Evolutionary conservation across 1,140 invertebrate genomes (phyloP).

Genomic region (Drosophila sproati): DNA sequence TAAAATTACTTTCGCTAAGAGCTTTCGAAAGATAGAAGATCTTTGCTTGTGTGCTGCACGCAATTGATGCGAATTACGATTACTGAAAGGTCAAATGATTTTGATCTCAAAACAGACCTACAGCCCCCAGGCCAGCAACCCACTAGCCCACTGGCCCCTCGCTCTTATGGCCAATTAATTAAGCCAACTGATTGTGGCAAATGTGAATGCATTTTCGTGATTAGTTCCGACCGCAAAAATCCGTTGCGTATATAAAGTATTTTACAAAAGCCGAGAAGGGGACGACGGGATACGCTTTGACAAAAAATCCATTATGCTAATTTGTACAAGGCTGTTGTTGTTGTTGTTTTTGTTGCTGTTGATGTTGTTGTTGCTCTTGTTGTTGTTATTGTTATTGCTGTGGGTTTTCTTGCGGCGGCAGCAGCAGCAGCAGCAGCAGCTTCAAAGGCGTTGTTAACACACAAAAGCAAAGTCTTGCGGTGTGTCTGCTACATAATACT

Average conservation of each 20-base stretch:
- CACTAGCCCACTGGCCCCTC: constrained; percentile 2
- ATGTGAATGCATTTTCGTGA: constrained; percentile 80
- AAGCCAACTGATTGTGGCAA: constrained; percentile 77
- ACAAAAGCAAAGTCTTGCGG: constrained; percentile 70
- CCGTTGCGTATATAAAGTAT: constrained; percentile 40
- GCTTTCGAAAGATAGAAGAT: not conserved
- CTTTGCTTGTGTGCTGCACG: not conserved
- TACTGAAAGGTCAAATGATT: constrained; percentile 53
- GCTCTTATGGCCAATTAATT: constrained; percentile 71
- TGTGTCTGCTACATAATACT: constrained; percentile 57
- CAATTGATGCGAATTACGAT: not conserved
- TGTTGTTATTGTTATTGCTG: constrained; percentile 36
- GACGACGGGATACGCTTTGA: constrained; percentile 57
- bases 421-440: constrained; percentile 43
- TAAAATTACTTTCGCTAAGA: not conserved
- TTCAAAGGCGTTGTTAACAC: constrained; percentile 72
- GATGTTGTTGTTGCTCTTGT: constrained; percentile 14
- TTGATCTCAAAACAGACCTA: constrained; percentile 50
- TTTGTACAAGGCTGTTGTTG: constrained; percentile 62
- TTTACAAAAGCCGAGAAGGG: constrained; percentile 61
- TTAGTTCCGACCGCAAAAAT: constrained; percentile 72
- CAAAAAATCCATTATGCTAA: constrained; percentile 82
- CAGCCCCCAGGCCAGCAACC: constrained; percentile 15
- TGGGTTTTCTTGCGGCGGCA: constrained; percentile 12
- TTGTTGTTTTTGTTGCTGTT: constrained; percentile 46